Evolutionary conservation across 2,888 invertebrate genomes (phyloP).

Genomic region (Anticlea derivata): DNA sequence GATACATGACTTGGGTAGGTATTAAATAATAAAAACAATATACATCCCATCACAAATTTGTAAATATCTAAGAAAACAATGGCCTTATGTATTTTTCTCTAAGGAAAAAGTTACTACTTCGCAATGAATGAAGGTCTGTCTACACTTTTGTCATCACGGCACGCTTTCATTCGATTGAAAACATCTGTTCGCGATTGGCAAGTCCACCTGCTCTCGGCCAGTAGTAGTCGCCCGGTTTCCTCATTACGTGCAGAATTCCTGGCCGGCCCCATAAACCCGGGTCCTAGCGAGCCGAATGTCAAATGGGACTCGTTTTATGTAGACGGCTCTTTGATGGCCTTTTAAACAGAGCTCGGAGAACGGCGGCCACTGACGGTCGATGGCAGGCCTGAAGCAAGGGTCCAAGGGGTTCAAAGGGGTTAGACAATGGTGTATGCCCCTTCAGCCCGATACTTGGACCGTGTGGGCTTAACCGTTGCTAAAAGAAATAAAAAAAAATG

Average conservation of each 20-base stretch:
- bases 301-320: constrained; percentile 71
- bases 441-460: too few species aligned
- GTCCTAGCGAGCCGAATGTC: constrained; percentile 64
- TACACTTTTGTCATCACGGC: background rate
- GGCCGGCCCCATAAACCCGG: constrained; percentile 64
- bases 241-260: constrained; percentile 71
- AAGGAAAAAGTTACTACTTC: too few species aligned
- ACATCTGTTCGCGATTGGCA: background rate
- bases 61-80: too few species aligned
- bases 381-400: constrained; percentile 5
- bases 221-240: constrained; percentile 45
- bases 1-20: too few species aligned
- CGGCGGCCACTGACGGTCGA: constrained; percentile 27
- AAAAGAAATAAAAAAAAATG: too few species aligned
- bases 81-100: background rate
- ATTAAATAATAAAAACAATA: too few species aligned
- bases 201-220: constrained; percentile 26
- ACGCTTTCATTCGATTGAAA: background rate
- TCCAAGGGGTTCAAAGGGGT: background rate
- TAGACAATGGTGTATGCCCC: too few species aligned
- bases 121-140: too few species aligned
- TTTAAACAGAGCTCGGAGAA: constrained; percentile 48
- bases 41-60: too few species aligned
- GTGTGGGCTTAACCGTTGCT: too few species aligned
- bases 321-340: constrained; percentile 67